A percentile compares a stretch with the other conserved stretches of the same genome.
Evolutionary conservation across 2,888 invertebrate genomes (phyloP).

Genomic region (Drosophila differens): DNA sequence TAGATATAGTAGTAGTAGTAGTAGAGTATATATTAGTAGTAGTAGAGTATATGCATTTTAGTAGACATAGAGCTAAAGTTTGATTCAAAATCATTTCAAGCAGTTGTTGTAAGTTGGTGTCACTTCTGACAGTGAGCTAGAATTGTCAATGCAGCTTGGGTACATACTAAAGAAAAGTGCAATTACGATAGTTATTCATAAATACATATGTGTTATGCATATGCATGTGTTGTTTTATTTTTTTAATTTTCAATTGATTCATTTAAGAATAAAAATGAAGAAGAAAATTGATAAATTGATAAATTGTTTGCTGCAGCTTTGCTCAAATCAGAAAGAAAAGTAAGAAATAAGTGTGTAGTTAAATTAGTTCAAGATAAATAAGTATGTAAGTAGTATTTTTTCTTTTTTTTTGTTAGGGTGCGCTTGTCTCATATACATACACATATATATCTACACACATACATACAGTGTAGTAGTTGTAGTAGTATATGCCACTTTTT

Average conservation of each 20-base stretch:
- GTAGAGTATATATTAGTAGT: slow-evolving; percentile 15
- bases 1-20: slow-evolving; percentile 47
- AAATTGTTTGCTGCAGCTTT: slow-evolving; percentile 31
- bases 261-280: background rate
- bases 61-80: slow-evolving; percentile 74
- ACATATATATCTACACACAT: slow-evolving; percentile 41
- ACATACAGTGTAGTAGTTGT: slow-evolving; percentile 34
- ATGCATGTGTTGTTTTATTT: slow-evolving; percentile 7
- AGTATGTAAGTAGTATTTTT: slow-evolving; percentile 18
- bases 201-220: slow-evolving; percentile 26
- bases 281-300: slow-evolving; percentile 1
- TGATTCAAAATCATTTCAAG: slow-evolving; percentile 69
- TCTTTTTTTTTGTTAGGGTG: slow-evolving; percentile 47
- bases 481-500: slow-evolving; percentile 47
- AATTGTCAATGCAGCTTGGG: slow-evolving; percentile 73
- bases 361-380: slow-evolving; percentile 21
- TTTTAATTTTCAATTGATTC: slow-evolving; percentile 6
- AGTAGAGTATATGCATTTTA: slow-evolving; percentile 58
- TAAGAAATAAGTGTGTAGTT: slow-evolving; percentile 23
- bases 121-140: slow-evolving; percentile 60
- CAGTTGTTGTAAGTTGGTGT: slow-evolving; percentile 56
- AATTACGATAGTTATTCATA: slow-evolving; percentile 59
- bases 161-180: slow-evolving; percentile 77
- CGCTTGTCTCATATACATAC: slow-evolving; percentile 37
- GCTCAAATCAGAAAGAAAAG: slow-evolving; percentile 20